Evolutionary conservation across 2,113 vertebrate genomes (phyloP), one percentile per base, ranked within the genome.

Genomic region (Hemibagrus wyckioides): DNA sequence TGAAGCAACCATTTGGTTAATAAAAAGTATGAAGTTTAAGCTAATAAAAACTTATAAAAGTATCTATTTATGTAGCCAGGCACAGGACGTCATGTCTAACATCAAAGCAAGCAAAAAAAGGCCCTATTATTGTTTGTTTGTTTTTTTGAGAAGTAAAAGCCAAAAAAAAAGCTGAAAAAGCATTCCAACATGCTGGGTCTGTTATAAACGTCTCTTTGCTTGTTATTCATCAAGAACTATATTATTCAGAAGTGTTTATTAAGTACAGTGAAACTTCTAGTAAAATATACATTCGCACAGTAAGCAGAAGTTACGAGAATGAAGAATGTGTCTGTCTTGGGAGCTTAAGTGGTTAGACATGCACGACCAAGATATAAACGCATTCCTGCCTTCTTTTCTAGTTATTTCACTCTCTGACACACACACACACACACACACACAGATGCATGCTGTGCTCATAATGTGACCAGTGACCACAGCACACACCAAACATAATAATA

Each of bases 391-490:
- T 77, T n/a, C 56, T 41, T 77, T 57, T 61, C 19, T 39, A 28
- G 15, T 25, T 36, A 54, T 71, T 69, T 84, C 36, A 56, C 15
- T n/a, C 14, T 7, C 28, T 59, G 13, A 10, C 83, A 57, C 33
- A 28, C 44, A 84, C 83, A 73, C 83, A 67, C 61, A 83, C 39
- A 54, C 65, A 19, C 83, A 84, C 82, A 57, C 69, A 85, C 21
- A 65, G 10, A 85, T 65, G 57, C 75, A 85, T 52, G 36, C 84
- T 48, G 71, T 11, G 69, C 36, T 48, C 69, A 36, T 50, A 65
- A 80, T 86, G 84, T 80, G 59, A 80, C 59, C 76, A 80, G 85
- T 86, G 76, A 80, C 75, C 76, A 25, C n/a, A 15, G 56, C 30
- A 86, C 59, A 80, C 44, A 80, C 56, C 59, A 63, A 63, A 33